Evolutionary conservation across 2,113 vertebrate genomes (phyloP), one percentile per base, ranked within the genome.

Genomic region (Brienomyrus longianalis): DNA sequence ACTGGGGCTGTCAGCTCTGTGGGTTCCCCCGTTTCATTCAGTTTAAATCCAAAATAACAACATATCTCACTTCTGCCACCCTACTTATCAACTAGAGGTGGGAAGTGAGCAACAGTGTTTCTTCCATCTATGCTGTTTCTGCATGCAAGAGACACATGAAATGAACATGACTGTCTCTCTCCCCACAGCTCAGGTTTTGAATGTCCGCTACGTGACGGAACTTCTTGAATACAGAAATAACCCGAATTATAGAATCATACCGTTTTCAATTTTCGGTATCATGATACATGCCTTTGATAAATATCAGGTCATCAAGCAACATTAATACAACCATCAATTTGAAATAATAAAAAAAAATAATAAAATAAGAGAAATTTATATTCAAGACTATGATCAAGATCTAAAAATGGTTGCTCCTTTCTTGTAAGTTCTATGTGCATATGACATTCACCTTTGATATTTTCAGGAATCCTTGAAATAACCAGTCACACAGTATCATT

Each of bases 391-490:
- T 17, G 11, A 35, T 74, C 27, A 74, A 80, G 74, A 39, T 80
- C 39, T 80, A 19, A 80, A 74, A 17, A 77, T 77, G 3, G 70
- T 77, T 77, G 70, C 15, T 39, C 70, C 70, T 17, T 77, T 77
- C 11, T 39, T 31, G 1, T 77, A 77, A 77, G 39, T 77, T 13
- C n/a, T 77, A 39, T 39, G 27, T 77, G 5, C 70, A 15, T 77
- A 77, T 77, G 31, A 77, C 27, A 80, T 80, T 80, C 35, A 80
- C 74, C 74, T 80, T 80, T 80, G n/a, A 80, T 80, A 43, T 80
- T 80, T 43, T 43, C 11, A 19, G 35, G 74, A 80, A 80, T 43
- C 15, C 15, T 19, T 80, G 35, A 27, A 80, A 39, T 43, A 43
- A 80, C 15, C 35, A 39, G 74, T 39, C 74, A 39, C 70, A 35